Evolutionary conservation across 2,113 vertebrate species (phyloP).

Genomic region (Cavia aperea): DNA sequence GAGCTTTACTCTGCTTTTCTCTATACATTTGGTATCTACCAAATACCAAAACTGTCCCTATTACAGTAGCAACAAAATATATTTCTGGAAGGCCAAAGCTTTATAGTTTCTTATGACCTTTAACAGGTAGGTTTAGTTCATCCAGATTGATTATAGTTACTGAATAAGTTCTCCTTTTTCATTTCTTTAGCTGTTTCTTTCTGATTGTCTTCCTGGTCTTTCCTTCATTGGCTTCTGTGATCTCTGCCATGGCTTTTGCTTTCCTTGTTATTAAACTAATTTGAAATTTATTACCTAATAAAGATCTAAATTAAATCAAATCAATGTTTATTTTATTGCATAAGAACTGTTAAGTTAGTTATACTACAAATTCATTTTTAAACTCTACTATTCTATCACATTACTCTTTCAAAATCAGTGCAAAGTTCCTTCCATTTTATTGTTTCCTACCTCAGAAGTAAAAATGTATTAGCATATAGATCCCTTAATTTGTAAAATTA

Average conservation of each 20-base stretch:
- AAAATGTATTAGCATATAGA: neutral
- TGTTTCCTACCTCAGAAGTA: neutral
- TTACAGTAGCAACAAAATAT: neutral
- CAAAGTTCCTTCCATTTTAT: neutral
- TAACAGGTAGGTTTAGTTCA: neutral
- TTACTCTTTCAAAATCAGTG: neutral
- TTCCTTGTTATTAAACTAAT: neutral
- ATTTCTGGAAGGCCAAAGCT: neutral
- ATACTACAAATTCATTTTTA: neutral
- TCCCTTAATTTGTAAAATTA: neutral
- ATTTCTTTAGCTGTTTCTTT: neutral
- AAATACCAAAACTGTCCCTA: neutral
- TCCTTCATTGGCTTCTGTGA: neutral
- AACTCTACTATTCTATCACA: neutral
- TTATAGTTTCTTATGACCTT: neutral
- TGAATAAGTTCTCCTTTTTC: neutral
- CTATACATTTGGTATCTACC: neutral
- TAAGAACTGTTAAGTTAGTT: neutral
- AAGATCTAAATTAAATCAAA: neutral
- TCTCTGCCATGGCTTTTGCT: neutral
- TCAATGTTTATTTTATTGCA: neutral
- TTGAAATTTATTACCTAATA: neutral
- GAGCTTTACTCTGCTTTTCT: neutral
- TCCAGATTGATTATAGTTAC: fast-evolving
- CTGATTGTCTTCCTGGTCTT: neutral